phyloP scores from a whole-genome alignment of 2,113 vertebrate genomes.

The Mustela lutreola region DNA sequence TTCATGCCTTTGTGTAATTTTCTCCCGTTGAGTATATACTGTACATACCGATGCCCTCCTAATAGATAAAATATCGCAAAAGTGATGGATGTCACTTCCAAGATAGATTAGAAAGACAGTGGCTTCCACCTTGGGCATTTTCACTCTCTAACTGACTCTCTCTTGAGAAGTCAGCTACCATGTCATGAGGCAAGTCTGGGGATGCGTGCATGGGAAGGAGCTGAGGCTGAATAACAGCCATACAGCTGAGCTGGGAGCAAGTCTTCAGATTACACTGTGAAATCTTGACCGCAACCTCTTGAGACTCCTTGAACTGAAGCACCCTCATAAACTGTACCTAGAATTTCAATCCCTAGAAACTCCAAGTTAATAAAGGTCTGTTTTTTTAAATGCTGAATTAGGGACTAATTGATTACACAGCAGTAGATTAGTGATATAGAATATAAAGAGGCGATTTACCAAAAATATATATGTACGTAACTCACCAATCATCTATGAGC shows the following conservation, averaged over 20 bases:
- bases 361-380: background rate
- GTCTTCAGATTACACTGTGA: background rate
- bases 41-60: background rate
- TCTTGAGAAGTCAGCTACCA: background rate
- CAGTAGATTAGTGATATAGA: background rate
- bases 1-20: background rate
- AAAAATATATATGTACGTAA: background rate
- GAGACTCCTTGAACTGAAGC: background rate
- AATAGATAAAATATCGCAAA: constrained; percentile 19
- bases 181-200: background rate
- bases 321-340: background rate
- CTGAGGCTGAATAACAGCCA: background rate
- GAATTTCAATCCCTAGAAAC: background rate
- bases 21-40: background rate
- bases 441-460: background rate
- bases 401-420: background rate
- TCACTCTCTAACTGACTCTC: background rate
- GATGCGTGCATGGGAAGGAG: fast-evolving
- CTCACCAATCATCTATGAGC: background rate
- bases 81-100: background rate
- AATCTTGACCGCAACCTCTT: background rate
- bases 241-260: background rate
- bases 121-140: background rate
- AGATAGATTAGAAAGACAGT: background rate
- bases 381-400: background rate